Evolutionary conservation across 2,113 vertebrate genomes (phyloP).

Genomic region (Ceyx cyanopectus): DNA sequence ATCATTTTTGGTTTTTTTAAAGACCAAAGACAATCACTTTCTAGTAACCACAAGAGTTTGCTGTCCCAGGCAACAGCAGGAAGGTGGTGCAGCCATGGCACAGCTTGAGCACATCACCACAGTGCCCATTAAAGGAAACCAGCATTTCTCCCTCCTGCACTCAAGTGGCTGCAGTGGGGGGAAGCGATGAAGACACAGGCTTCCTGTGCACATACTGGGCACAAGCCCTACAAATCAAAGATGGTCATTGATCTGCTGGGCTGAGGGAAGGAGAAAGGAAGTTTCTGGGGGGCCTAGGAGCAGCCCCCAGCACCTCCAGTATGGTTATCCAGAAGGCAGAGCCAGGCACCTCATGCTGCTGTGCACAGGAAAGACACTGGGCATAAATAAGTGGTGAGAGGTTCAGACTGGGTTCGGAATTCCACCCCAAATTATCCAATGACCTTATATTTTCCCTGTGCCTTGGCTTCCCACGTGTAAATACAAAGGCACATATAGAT

Average conservation of each 20-base stretch:
- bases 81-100: fast-evolving
- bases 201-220: fast-evolving
- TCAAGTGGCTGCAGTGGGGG: fast-evolving
- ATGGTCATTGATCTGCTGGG: background rate
- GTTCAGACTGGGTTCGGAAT: background rate
- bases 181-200: background rate
- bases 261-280: background rate
- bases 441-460: background rate
- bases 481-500: background rate
- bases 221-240: background rate
- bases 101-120: fast-evolving
- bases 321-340: background rate
- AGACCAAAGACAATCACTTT: fast-evolving
- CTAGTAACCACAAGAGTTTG: background rate
- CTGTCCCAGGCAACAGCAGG: background rate
- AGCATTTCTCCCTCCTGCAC: fast-evolving
- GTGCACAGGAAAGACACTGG: fast-evolving
- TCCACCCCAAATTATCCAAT: background rate
- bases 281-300: background rate
- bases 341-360: background rate
- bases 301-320: background rate
- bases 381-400: background rate
- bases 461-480: background rate
- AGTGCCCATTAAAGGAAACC: fast-evolving
- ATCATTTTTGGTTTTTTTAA: background rate